These are phyloP conservation scores for Hippoglossus hippoglossus DNA, from an alignment of 2,797 vertebrate genomes.

Conservation along the genomic window DNA sequence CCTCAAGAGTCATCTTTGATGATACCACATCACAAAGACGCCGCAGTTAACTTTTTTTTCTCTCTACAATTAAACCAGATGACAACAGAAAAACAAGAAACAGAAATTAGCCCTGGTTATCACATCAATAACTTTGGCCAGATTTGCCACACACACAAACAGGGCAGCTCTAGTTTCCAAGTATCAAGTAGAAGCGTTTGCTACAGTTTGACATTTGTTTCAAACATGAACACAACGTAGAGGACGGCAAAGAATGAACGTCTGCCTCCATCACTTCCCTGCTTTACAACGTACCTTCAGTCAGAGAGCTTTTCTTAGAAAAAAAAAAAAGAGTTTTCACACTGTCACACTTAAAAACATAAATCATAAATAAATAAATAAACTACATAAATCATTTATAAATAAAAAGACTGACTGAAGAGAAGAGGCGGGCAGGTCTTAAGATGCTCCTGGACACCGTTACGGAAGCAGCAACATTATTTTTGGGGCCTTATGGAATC, in stretches of 20 bases:
- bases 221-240: slow-evolving; percentile 30
- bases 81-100: slow-evolving; percentile 44
- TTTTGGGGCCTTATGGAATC: neutral
- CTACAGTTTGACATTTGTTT: slow-evolving; percentile 50
- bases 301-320: slow-evolving; percentile 9
- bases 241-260: slow-evolving; percentile 26
- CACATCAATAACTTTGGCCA: slow-evolving; percentile 32
- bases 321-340: slow-evolving; percentile 11
- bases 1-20: slow-evolving; percentile 56
- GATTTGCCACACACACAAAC: slow-evolving; percentile 26
- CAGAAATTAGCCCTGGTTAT: slow-evolving; percentile 59
- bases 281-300: slow-evolving; percentile 17
- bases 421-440: slow-evolving; percentile 29
- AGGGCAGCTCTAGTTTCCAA: slow-evolving; percentile 60
- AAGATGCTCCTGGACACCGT: slow-evolving; percentile 6
- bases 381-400: slow-evolving; percentile 27
- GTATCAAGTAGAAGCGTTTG: slow-evolving; percentile 52
- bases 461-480: neutral
- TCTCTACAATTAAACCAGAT: slow-evolving; percentile 20
- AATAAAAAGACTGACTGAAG: slow-evolving; percentile 48
- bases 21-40: slow-evolving; percentile 53
- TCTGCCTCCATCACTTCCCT: slow-evolving; percentile 14
- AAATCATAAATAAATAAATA: slow-evolving; percentile 46
- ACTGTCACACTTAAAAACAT: slow-evolving; percentile 40
- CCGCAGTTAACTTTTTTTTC: slow-evolving; percentile 27